phyloP scores from a whole-genome alignment of 2,113 vertebrate species.

The Passerina amoena region DNA sequence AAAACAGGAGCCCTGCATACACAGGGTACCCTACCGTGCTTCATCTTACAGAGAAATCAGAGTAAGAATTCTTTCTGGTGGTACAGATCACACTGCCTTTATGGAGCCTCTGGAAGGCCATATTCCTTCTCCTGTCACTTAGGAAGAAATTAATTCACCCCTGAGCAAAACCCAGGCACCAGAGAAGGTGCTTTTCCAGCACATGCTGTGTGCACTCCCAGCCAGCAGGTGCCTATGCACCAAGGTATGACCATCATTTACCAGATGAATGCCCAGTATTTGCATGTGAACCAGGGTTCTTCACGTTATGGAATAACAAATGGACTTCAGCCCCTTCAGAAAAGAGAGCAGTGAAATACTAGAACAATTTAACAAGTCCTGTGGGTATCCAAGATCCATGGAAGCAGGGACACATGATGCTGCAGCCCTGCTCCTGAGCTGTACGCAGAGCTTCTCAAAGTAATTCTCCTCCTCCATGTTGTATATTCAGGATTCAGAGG shows the following conservation, averaged over 20 bases:
- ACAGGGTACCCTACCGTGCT: neutral
- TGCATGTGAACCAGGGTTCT: fast-evolving
- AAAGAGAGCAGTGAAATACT: neutral
- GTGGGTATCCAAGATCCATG: neutral
- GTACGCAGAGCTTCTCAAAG: neutral
- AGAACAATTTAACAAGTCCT: neutral
- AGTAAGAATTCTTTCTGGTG: neutral
- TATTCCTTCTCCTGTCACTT: neutral
- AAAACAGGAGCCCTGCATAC: neutral
- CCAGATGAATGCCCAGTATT: neutral
- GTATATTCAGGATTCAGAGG: neutral
- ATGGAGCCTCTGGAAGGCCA: neutral
- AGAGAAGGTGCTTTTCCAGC: neutral
- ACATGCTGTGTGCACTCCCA: neutral
- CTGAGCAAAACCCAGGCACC: neutral
- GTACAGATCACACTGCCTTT: neutral
- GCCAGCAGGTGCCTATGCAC: neutral
- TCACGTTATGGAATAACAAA: neutral
- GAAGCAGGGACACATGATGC: neutral
- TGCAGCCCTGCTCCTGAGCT: neutral
- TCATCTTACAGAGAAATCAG: neutral
- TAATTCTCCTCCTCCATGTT: neutral
- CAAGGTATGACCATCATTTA: neutral
- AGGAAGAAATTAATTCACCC: neutral
- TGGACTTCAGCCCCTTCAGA: neutral